Percentiles rank a stretch among this genome's conserved stretches.
These are phyloP conservation scores for Smutsia gigantea DNA, from an alignment of 2,797 vertebrate genomes.

Conservation along the genomic window DNA sequence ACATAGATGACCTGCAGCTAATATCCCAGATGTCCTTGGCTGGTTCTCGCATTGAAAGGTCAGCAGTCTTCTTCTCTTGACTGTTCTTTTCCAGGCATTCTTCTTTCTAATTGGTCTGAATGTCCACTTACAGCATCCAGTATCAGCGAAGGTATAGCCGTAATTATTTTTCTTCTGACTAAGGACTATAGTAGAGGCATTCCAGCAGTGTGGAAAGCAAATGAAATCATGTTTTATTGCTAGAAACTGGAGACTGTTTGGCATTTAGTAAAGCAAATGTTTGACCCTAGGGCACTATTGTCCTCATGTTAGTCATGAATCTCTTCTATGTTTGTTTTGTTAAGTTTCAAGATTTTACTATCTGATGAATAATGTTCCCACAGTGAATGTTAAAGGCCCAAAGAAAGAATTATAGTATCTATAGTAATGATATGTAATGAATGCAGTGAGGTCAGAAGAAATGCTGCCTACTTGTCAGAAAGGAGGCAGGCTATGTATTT, in stretches of 20 bases:
- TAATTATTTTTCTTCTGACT: conserved; percentile 39
- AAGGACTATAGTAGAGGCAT: neutral
- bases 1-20: neutral
- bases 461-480: neutral
- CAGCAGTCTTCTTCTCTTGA: neutral
- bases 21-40: neutral
- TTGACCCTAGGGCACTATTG: conserved; percentile 67
- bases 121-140: neutral
- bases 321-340: conserved; percentile 63
- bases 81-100: neutral
- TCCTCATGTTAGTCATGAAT: conserved; percentile 40
- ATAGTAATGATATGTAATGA: neutral
- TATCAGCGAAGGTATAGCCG: neutral
- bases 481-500: neutral
- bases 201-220: conserved; percentile 27
- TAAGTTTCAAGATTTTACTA: conserved; percentile 64
- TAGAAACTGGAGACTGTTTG: conserved; percentile 57
- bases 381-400: conserved; percentile 15
- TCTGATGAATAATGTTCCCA: conserved; percentile 63
- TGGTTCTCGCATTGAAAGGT: neutral
- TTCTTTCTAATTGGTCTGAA: conserved; percentile 51
- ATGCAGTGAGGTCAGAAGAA: neutral
- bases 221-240: conserved; percentile 72
- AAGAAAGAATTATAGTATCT: conserved; percentile 13
- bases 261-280: conserved; percentile 69